These are phyloP conservation scores for Acromyrmex echinatior DNA, from an alignment of 1,140 invertebrate genomes.

Conservation along the genomic window DNA sequence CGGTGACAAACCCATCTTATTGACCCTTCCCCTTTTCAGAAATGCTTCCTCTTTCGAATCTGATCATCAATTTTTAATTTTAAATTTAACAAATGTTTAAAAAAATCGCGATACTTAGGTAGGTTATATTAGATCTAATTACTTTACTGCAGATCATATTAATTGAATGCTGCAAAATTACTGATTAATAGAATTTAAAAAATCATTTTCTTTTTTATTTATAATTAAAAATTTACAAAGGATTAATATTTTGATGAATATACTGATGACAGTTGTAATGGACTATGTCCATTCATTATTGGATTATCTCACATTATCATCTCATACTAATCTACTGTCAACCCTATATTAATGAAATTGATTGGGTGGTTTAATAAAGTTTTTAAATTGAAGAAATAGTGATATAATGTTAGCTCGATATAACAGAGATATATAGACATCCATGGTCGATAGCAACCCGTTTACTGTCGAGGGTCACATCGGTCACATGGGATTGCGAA, in stretches of 20 bases:
- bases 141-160: too few species aligned
- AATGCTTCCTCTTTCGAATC: too few species aligned
- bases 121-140: too few species aligned
- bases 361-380: not conserved
- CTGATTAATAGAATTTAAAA: conserved; percentile 3
- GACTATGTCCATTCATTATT: not conserved
- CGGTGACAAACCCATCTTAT: too few species aligned
- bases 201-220: not conserved
- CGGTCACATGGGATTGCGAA: conserved; percentile 33
- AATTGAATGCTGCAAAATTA: not conserved
- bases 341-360: conserved; percentile 8
- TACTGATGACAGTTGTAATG: not conserved
- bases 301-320: not conserved
- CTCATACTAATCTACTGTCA: not conserved
- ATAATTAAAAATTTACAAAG: not conserved
- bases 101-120: too few species aligned
- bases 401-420: not conserved
- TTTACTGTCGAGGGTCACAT: conserved; percentile 18
- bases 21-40: too few species aligned
- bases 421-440: conserved; percentile 38
- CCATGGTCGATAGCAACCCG: not conserved
- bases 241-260: not conserved
- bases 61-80: too few species aligned
- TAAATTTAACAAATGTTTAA: too few species aligned
- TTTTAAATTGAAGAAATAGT: conserved; percentile 18